phyloP scores from a whole-genome alignment of 2,797 vertebrate genomes.

The Thamnophis elegans region DNA sequence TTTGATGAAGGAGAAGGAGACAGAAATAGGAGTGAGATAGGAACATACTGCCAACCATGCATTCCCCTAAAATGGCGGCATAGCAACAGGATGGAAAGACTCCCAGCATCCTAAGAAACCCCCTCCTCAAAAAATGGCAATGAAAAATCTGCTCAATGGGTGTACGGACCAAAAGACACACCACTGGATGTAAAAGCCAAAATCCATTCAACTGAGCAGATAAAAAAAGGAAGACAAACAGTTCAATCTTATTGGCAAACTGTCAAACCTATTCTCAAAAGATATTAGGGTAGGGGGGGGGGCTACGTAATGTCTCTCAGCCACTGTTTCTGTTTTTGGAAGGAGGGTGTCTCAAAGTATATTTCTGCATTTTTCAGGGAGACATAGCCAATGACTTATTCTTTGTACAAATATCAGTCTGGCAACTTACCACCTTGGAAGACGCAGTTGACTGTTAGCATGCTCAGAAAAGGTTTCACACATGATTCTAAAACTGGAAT shows the following conservation, averaged over 20 bases:
- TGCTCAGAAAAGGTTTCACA: background rate
- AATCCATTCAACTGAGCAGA: background rate
- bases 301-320: background rate
- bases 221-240: background rate
- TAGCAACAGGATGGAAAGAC: background rate
- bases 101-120: background rate
- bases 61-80: constrained; percentile 34
- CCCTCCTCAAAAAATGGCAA: background rate
- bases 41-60: constrained; percentile 3
- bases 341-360: background rate
- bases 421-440: background rate
- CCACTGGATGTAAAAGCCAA: background rate
- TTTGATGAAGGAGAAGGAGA: constrained; percentile 38
- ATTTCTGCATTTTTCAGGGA: background rate
- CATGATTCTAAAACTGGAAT: background rate
- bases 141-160: background rate
- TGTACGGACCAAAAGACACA: background rate
- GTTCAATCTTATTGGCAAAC: background rate
- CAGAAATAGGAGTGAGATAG: constrained; percentile 23
- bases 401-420: background rate
- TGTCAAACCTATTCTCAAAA: background rate
- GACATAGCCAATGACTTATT: background rate
- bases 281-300: no score
- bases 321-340: background rate
- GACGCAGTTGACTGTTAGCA: background rate